These are phyloP conservation scores for Mylabris phalerata DNA, from an alignment of 1,140 invertebrate species.

Conservation along the genomic window DNA sequence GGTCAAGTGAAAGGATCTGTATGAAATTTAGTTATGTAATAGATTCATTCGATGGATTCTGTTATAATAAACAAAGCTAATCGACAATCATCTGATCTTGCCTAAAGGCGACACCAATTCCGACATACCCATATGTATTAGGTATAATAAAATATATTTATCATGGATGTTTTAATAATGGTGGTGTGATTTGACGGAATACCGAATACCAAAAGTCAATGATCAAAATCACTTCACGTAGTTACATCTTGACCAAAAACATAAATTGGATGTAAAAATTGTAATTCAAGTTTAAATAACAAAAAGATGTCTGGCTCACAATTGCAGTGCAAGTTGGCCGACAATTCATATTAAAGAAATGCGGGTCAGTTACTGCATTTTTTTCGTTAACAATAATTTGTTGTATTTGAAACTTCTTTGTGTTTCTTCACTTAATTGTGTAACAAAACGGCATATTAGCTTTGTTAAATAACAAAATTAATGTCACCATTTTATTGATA, in stretches of 20 bases:
- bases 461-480: no score
- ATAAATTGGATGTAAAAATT: conserved; percentile 17
- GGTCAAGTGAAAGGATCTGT: conserved; percentile 35
- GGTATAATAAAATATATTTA: no score
- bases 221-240: conserved; percentile 14
- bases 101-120: no score
- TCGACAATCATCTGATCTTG: no score
- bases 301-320: conserved; percentile 20
- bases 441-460: no score
- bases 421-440: no score
- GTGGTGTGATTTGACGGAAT: no score
- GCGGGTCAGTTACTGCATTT: conserved; percentile 12
- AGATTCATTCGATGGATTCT: conserved; percentile 3
- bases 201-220: not conserved
- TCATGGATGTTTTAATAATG: no score
- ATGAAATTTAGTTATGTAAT: conserved; percentile 34
- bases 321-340: conserved; percentile 8
- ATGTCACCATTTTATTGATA: no score
- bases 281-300: conserved; percentile 17
- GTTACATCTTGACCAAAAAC: conserved; percentile 12
- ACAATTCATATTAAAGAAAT: conserved; percentile 11
- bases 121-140: no score
- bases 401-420: no score
- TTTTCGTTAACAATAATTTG: not conserved
- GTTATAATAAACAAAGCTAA: no score